These are phyloP conservation scores for Xyrauchen texanus DNA, from an alignment of 2,113 vertebrate genomes.

Conservation along the genomic window DNA sequence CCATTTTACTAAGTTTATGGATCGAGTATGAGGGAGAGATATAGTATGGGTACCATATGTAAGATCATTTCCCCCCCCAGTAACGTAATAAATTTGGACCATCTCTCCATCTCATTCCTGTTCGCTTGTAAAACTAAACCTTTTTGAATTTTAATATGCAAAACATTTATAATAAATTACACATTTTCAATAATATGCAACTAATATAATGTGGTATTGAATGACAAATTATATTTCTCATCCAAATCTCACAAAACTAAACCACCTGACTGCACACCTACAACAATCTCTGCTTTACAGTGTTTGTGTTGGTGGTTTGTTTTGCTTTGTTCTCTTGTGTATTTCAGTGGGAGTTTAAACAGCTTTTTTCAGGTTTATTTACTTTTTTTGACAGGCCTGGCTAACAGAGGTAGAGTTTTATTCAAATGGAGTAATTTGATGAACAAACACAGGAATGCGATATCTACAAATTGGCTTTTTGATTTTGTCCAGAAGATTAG, in stretches of 20 bases:
- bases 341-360: slow-evolving; percentile 69
- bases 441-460: neutral
- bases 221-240: neutral
- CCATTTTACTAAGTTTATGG: no score
- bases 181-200: no score
- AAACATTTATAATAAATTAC: no score
- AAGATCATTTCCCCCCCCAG: no score
- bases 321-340: slow-evolving; percentile 34
- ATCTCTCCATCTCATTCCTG: no score
- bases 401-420: slow-evolving; percentile 62
- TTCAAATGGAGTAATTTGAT: slow-evolving; percentile 42
- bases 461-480: slow-evolving; percentile 7
- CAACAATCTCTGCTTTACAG: slow-evolving; percentile 18
- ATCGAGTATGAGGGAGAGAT: no score
- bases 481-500: slow-evolving; percentile 28
- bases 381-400: slow-evolving; percentile 65
- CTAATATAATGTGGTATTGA: neutral
- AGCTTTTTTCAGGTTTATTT: slow-evolving; percentile 73
- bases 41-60: no score
- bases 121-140: no score
- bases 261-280: neutral
- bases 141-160: no score
- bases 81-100: no score
- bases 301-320: slow-evolving; percentile 15
- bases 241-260: neutral